Base-by-base conservation (phyloP, 2,113 vertebrate genomes). In the Poicephalus gulielmi region DNA sequence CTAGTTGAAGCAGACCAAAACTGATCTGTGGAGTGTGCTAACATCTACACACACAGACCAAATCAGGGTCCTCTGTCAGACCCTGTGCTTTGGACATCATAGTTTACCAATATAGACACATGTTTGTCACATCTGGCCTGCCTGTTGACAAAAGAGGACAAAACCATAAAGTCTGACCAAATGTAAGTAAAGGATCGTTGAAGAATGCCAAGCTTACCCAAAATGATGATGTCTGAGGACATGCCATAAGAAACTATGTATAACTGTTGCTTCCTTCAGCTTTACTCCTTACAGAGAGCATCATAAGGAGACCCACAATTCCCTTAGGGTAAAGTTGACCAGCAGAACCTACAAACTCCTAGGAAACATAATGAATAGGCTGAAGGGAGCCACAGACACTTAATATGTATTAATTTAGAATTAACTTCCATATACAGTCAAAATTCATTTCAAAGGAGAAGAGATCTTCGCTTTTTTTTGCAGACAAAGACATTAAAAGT, bases 311-410 rank as follows among this genome's bases (percentile, higher is more conserved):
- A n/a, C 9, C 7, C 17, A 33, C 0, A 0, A 41, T 37, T 70
- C 18, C 31, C 6, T 31, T 44, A 7, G 0, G 0, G 3, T 62
- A 7, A 53, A 9, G 4, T 47, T 47, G 23, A 47, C 24, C 41
- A 80, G 11, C 3, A 80, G 31, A 62, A 87, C 10, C 3, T 66
- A 47, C 7, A 63, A 23, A 49, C 62, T 31, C 23, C 59, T 30
- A 66, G 28, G 20, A 83, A 62, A 43, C 14, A 11, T 31, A 52
- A 19, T 16, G 6, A 52, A 20, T 24, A 60, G 27, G 22, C 16
- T 92, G 37, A 83, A 83, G 31, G 37, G 22, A 92, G 6, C 3
- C 55, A 78, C 31, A 62, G 18, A 83, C 13, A 43, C 5, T 60
- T 69, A 57, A 8, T 24, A n/a, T 23, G 5, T 28, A 37, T 62